Base-by-base conservation (phyloP, 2,797 vertebrate genomes). In the Zonotrichia albicollis region DNA sequence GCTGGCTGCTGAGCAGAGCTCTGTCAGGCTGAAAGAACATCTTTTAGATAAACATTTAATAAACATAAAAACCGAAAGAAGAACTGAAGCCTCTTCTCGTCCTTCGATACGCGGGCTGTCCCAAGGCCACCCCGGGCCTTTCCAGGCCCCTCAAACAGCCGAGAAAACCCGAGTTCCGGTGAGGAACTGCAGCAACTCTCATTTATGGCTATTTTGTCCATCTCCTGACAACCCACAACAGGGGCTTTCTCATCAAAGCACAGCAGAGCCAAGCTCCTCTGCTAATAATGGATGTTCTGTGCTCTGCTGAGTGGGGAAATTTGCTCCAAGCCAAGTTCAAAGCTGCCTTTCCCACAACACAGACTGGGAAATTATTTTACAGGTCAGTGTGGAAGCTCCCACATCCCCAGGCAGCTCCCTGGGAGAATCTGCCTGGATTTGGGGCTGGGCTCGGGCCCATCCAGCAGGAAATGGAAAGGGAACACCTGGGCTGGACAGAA, bases 401-500 rank as follows among this genome's bases (percentile, higher is more conserved):
- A 57, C 32, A 10, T 18, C 13, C 45, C 22, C 54, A 66, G 43
- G 17, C 2, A 21, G 7, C 17, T 38, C 16, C 8, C 17, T 2
- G 40, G 23, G 25, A 78, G 45, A 50, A 60, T 14, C 1, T 60
- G 60, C 1, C 13, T 32, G 36, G 26, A 36, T 38, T 72, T 36
- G 13, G 36, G 45, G 5, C 3, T 2, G 26, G 17, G 30, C 21
- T 30, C 40, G 61, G 0, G 0, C 29, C 32, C 62, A 10, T 7
- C 1, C 21, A 18, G 12, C 25, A 27, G 25, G 40, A 70, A 51
- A 68, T 8, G 13, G 27, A 3, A 55, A 73, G 9, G 6, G 11
- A 82, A 9, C 11, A 9, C 46, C 58, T 65, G 29, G 1, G 34
- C 32, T 34, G 22, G 0, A 8, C 40, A 48, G 11, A 55, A 82